These are phyloP conservation scores for Clarias fuscus DNA, from an alignment of 2,797 vertebrate genomes.

Conservation along the genomic window DNA sequence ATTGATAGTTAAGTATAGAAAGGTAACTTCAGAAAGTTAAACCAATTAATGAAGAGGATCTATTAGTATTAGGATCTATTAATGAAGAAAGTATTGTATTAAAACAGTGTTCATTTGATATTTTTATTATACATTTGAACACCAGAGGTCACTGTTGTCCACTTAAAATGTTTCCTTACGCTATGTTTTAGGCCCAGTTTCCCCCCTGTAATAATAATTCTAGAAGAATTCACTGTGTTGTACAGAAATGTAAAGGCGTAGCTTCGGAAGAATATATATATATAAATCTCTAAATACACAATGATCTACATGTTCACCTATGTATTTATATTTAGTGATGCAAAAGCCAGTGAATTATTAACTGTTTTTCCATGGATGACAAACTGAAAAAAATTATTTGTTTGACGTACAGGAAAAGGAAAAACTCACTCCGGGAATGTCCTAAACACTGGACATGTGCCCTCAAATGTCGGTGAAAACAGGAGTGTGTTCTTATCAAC, in stretches of 20 bases:
- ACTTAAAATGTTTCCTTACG: not conserved
- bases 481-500: not conserved
- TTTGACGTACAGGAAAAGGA: constrained; percentile 71
- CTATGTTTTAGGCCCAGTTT: not conserved
- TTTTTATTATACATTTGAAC: constrained; percentile 10
- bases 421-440: constrained; percentile 56
- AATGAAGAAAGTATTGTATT: not conserved
- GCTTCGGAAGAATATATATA: not conserved
- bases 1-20: not conserved
- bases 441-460: not conserved
- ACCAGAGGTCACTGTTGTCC: constrained; percentile 43
- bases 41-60: not conserved
- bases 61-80: not conserved
- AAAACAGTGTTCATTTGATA: not conserved
- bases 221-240: not conserved
- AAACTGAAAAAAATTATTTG: constrained; percentile 50
- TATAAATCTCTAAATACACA: not conserved
- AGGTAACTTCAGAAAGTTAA: not conserved
- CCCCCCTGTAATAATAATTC: too few relatives aligned
- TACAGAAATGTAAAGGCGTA: not conserved
- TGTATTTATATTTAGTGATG: not conserved
- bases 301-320: not conserved
- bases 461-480: not conserved
- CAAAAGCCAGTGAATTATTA: not conserved
- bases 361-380: constrained; percentile 35